Evolutionary conservation across 2,113 vertebrate species (phyloP), one percentile per base, ranked within the genome.

Genomic region (Pongo pygmaeus): DNA sequence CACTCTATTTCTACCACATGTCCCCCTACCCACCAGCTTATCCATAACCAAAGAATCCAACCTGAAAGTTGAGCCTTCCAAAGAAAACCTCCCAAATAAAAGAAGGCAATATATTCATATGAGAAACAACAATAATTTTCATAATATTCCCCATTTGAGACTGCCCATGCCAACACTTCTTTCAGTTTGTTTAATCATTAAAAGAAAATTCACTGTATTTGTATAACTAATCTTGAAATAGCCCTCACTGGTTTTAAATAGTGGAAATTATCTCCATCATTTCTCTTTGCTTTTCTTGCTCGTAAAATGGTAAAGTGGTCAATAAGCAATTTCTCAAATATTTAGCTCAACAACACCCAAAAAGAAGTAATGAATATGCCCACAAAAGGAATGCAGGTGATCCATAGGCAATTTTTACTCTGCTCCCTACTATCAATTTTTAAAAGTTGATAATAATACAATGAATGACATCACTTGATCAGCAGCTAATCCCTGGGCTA

Each of bases 401-500:
- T n/a, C 85, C 32, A 79, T 0, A 59, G 64, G 81, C 43, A 88
- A 89, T 57, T 93, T 91, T 90, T 77, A 87, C 48, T 96, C 84
- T 84, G 27, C 1, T 11, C 5, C 50, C 57, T 83, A 81, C 10
- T 40, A 85, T 67, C 40, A 89, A 57, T 72, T 70, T 93, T 67
- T 67, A 84, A 70, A 98, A 98, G 91, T 97, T 98, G 98, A 97
- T 97, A 97, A 95, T 97, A 96, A 98, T 85, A 97, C 88, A 98
- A 93, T 72, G 0, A 92, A 96, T 17, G 13, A 94, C 97, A 98
- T 96, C 98, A 98, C 97, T 98, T 80, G 96, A 97, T 98, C 98
- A 97, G 98, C 95, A 98, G 97, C 98, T 98, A 98, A 98, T 98
- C 94, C 7, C 17, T 81, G 90, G 98, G 97, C 97, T 97, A 98